These are phyloP conservation scores for Cyphomyrus discorhynchus DNA, from an alignment of 2,113 vertebrate genomes.

Conservation along the genomic window DNA sequence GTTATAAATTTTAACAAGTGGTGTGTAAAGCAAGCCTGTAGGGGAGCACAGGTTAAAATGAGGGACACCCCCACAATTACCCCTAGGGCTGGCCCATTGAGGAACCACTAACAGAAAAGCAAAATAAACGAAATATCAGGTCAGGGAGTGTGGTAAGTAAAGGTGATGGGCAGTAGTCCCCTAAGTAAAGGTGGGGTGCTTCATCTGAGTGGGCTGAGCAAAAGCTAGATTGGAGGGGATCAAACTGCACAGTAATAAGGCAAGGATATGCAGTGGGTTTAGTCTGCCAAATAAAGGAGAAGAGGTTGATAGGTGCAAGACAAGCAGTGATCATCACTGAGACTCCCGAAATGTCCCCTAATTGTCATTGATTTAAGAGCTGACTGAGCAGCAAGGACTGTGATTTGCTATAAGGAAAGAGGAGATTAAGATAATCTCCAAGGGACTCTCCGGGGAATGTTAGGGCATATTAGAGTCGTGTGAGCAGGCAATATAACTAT, in stretches of 20 bases:
- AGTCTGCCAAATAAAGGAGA: neutral
- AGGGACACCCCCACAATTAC: neutral
- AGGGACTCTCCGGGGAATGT: neutral
- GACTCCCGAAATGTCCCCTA: neutral
- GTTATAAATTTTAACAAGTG: neutral
- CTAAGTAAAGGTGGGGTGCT: neutral
- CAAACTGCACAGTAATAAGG: neutral
- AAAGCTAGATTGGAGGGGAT: neutral
- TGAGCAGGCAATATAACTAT: neutral
- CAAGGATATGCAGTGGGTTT: neutral
- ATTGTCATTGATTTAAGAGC: neutral
- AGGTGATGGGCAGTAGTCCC: neutral
- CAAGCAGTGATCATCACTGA: neutral
- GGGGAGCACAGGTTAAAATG: neutral
- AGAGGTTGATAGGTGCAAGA: neutral
- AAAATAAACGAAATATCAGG: neutral
- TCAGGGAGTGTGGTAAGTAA: neutral
- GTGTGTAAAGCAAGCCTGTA: neutral
- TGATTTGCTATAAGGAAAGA: neutral
- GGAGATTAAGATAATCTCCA: conserved; percentile 9
- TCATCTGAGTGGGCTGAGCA: neutral
- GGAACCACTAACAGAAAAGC: neutral
- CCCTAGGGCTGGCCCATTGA: neutral
- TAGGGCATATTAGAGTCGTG: neutral
- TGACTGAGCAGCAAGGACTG: neutral